These are phyloP conservation scores for Orestias chungarensis DNA, from an alignment of 2,797 vertebrate genomes.

Conservation along the genomic window DNA sequence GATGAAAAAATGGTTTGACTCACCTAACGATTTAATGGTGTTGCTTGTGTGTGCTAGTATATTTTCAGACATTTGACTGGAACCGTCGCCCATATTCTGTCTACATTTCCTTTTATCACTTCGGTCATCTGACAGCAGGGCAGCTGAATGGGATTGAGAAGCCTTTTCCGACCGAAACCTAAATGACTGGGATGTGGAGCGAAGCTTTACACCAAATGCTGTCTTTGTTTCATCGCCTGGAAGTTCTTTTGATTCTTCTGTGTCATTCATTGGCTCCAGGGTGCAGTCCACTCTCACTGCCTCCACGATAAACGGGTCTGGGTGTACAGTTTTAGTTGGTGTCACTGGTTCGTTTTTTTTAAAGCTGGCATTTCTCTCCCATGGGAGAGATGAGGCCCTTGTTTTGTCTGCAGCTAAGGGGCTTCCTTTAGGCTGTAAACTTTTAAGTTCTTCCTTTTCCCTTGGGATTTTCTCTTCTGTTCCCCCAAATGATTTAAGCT, in stretches of 20 bases:
- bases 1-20: slow-evolving; percentile 34
- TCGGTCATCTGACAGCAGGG: slow-evolving; percentile 42
- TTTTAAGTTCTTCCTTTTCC: slow-evolving; percentile 61
- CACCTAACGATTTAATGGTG: slow-evolving; percentile 58
- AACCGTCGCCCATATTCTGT: slow-evolving; percentile 37
- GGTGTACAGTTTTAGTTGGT: slow-evolving; percentile 17
- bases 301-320: slow-evolving; percentile 11
- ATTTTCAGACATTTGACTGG: slow-evolving; percentile 70
- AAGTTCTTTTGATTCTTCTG: slow-evolving; percentile 56
- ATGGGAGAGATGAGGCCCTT: slow-evolving; percentile 24
- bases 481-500: slow-evolving; percentile 12
- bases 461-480: slow-evolving; percentile 35
- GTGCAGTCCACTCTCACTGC: slow-evolving; percentile 34
- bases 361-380: slow-evolving; percentile 52
- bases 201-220: slow-evolving; percentile 89
- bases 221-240: slow-evolving; percentile 71
- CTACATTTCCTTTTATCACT: slow-evolving; percentile 30
- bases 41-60: slow-evolving; percentile 65
- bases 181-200: slow-evolving; percentile 85
- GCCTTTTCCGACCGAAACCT: slow-evolving; percentile 66
- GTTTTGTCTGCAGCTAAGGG: slow-evolving; percentile 30
- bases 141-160: slow-evolving; percentile 57
- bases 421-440: slow-evolving; percentile 44
- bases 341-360: slow-evolving; percentile 46
- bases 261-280: slow-evolving; percentile 54